phyloP scores from a whole-genome alignment of 2,797 vertebrate genomes.

The Chelidonichthys spinosus region DNA sequence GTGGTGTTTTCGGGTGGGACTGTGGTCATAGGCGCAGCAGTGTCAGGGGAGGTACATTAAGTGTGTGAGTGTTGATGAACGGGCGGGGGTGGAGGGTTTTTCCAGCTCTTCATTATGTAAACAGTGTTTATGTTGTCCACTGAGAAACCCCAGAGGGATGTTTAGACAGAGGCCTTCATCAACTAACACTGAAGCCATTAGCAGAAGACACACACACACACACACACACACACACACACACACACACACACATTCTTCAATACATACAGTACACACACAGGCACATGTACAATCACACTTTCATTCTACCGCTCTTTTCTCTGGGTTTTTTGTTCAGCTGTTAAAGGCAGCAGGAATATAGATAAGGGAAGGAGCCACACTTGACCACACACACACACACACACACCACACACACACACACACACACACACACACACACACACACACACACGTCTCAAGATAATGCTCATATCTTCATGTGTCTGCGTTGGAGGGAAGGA shows the following conservation, averaged over 20 bases:
- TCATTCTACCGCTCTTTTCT: background rate
- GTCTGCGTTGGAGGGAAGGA: background rate
- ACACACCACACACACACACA: constrained; percentile 5
- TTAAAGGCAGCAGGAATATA: constrained; percentile 13
- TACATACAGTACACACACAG: background rate
- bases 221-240: constrained; percentile 10
- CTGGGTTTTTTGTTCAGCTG: constrained; percentile 2
- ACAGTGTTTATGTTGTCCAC: constrained; percentile 74
- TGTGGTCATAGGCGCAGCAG: background rate
- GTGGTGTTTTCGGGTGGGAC: constrained; percentile 23
- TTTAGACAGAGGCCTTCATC: constrained; percentile 70
- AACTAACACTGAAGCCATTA: constrained; percentile 60
- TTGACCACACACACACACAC: constrained; percentile 28
- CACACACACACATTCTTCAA: constrained; percentile 1
- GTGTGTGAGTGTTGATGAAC: constrained; percentile 5
- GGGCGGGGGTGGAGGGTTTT: constrained; percentile 16
- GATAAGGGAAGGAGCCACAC: constrained; percentile 35
- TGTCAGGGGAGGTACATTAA: constrained; percentile 11
- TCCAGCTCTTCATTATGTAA: constrained; percentile 76
- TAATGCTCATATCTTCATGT: constrained; percentile 22
- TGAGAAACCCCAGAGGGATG: constrained; percentile 72
- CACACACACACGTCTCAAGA: constrained; percentile 12
- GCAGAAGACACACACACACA: constrained; percentile 21
- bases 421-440: background rate
- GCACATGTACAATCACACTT: constrained; percentile 7